Base-by-base conservation (phyloP, 1,140 invertebrate species). In the Drosophila yakuba region DNA sequence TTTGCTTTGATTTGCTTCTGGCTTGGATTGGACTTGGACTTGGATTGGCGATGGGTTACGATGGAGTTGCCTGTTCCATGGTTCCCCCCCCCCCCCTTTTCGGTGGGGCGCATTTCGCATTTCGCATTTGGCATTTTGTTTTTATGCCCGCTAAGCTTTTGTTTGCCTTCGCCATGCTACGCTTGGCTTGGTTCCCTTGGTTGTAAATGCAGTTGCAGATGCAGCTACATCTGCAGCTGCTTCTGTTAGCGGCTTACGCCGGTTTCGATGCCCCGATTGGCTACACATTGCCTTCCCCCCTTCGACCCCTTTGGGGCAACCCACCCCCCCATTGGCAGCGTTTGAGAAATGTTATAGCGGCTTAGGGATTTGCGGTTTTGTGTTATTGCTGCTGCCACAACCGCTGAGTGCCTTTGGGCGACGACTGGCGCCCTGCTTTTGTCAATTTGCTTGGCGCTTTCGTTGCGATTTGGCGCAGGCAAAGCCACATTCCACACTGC, bases 271-370 rank as follows among this genome's bases (percentile, higher is more conserved):
- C 59, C 39, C 52, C 67, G 58, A 69, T 74, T 61, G 58, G 39
- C 58, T 57, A 43, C 68, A 52, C 67, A 52, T 56, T 20, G 20
- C 20, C 20, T 1, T 2, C 20, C 20, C 20, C 20, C 20, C 20
- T 20, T 20, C 20, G 20, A 20, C 20, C 20, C 20, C 20, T 6
- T 7, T n/a, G 14, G 14, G 39, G n/a, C n/a, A 12, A 11, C 23
- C 45, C 20, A 17, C 20, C 20, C 1, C 20, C 52, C 39, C n/a
- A 52, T 35, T 59, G 67, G 74, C 48, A 80, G 50, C 74, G 69
- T 85, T 85, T 85, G 82, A 75, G 78, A 85, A 85, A 85, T 85
- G 78, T 85, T 85, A 82, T 85, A 85, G 69, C 83, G 78, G 83
- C 82, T 85, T 85, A 54, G 82, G 69, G 82, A 76, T 82, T 82